phyloP scores from a whole-genome alignment of 2,113 vertebrate genomes.

The Cyanoramphus novaezelandiae region DNA sequence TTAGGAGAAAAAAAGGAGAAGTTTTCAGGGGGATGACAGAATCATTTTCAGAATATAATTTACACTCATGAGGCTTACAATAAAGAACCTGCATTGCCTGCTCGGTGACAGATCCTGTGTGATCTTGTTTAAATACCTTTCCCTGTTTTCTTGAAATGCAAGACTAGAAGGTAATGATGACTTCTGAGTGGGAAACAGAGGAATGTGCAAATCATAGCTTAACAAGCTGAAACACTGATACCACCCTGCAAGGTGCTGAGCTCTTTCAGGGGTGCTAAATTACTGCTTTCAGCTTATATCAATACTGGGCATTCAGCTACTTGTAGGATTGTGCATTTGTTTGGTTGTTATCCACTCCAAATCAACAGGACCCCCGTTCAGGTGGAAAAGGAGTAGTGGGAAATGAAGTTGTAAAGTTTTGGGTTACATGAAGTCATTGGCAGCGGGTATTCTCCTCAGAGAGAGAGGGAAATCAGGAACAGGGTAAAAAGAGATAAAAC shows the following conservation, averaged over 20 bases:
- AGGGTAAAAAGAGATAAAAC: not conserved
- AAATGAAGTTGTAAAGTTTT: slow-evolving; percentile 18
- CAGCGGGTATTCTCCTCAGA: not conserved
- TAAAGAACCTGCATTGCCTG: not conserved
- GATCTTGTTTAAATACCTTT: not conserved
- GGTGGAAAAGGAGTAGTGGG: not conserved
- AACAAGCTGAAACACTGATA: not conserved
- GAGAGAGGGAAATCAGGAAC: slow-evolving; percentile 23
- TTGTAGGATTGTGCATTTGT: not conserved
- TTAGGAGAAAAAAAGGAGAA: not conserved
- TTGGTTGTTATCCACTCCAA: not conserved
- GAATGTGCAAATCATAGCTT: not conserved
- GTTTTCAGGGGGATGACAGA: slow-evolving; percentile 69
- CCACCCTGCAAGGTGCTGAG: not conserved
- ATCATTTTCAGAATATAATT: slow-evolving; percentile 63
- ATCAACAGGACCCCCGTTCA: not conserved
- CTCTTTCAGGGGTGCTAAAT: not conserved
- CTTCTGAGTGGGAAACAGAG: not conserved
- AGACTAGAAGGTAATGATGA: not conserved
- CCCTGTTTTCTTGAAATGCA: not conserved
- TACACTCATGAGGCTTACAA: not conserved
- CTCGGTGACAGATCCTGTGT: not conserved
- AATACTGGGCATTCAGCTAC: not conserved
- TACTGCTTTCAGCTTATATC: not conserved
- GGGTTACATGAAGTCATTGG: not conserved